phyloP scores from a whole-genome alignment of 2,888 invertebrate genomes.

The Drosophila bunnanda region DNA sequence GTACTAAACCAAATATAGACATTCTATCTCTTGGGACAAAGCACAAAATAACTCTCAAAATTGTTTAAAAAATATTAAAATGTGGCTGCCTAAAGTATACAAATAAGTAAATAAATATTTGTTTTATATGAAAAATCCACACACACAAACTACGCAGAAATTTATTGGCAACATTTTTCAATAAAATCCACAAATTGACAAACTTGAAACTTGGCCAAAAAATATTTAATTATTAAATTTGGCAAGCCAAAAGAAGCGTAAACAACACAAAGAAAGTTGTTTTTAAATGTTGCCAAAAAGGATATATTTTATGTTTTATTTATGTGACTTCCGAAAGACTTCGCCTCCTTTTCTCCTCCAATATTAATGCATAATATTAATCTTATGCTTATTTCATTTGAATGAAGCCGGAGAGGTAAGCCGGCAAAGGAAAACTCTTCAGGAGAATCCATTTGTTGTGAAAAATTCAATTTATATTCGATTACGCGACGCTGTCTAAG shows the following conservation, averaged over 20 bases:
- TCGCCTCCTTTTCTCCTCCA: not conserved
- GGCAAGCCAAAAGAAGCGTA: not conserved
- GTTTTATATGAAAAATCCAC: not conserved
- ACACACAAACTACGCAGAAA: not conserved
- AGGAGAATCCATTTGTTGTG: slow-evolving; percentile 74
- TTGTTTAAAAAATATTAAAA: not conserved
- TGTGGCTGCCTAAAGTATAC: not conserved
- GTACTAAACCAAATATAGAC: slow-evolving; percentile 26
- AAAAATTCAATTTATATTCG: slow-evolving; percentile 77
- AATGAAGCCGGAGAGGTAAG: slow-evolving; percentile 54
- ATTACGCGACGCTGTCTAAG: slow-evolving; percentile 78
- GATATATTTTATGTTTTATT: not conserved
- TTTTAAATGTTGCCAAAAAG: slow-evolving; percentile 3
- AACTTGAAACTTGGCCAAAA: slow-evolving; percentile 3
- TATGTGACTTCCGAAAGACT: not conserved
- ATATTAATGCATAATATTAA: slow-evolving; percentile 76
- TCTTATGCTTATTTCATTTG: slow-evolving; percentile 70
- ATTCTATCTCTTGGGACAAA: not conserved
- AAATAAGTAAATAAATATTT: not conserved
- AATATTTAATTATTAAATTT: slow-evolving; percentile 14
- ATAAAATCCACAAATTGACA: not conserved
- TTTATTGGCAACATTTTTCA: slow-evolving; percentile 3
- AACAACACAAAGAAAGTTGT: not conserved
- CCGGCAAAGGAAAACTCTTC: slow-evolving; percentile 46
- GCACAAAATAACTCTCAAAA: not conserved